These are phyloP conservation scores for Coelopa pilipes DNA, from an alignment of 2,888 invertebrate genomes.

Conservation along the genomic window DNA sequence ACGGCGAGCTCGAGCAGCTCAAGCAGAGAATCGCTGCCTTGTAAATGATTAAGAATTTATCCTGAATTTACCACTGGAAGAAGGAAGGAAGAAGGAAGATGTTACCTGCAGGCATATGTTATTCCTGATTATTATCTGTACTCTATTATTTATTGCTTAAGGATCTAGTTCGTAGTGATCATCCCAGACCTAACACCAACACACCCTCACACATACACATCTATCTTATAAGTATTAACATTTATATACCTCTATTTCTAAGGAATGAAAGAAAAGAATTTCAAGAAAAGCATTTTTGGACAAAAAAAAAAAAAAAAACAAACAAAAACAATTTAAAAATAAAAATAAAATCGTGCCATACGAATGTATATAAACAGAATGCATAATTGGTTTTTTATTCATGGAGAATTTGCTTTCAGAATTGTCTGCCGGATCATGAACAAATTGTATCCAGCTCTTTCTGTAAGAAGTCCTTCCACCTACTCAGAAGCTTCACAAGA, in stretches of 20 bases:
- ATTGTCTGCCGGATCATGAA: no score
- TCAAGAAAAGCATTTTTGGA: slow-evolving; percentile 8
- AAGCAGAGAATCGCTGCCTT: slow-evolving; percentile 71
- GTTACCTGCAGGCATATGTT: slow-evolving; percentile 35
- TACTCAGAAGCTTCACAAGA: no score
- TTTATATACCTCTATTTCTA: slow-evolving; percentile 38
- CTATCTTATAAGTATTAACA: slow-evolving; percentile 18
- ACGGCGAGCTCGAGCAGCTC: slow-evolving; percentile 75
- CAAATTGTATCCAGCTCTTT: no score
- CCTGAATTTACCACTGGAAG: neutral
- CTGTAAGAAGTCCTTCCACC: no score
- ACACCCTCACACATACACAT: neutral
- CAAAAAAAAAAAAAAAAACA: slow-evolving; percentile 15
- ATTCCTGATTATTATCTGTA: slow-evolving; percentile 37
- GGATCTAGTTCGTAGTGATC: slow-evolving; percentile 31
- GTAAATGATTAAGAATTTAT: slow-evolving; percentile 54
- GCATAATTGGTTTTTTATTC: slow-evolving; percentile 12
- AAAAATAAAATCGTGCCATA: slow-evolving; percentile 33
- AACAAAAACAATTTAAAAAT: slow-evolving; percentile 27
- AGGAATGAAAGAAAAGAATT: slow-evolving; percentile 33
- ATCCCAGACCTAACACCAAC: slow-evolving; percentile 4
- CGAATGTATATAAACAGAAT: slow-evolving; percentile 27
- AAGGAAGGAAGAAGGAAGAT: neutral
- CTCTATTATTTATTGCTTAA: slow-evolving; percentile 53
- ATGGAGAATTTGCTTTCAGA: neutral